These are phyloP conservation scores for Ametastegia equiseti DNA, from an alignment of 2,888 invertebrate genomes.

Conservation along the genomic window DNA sequence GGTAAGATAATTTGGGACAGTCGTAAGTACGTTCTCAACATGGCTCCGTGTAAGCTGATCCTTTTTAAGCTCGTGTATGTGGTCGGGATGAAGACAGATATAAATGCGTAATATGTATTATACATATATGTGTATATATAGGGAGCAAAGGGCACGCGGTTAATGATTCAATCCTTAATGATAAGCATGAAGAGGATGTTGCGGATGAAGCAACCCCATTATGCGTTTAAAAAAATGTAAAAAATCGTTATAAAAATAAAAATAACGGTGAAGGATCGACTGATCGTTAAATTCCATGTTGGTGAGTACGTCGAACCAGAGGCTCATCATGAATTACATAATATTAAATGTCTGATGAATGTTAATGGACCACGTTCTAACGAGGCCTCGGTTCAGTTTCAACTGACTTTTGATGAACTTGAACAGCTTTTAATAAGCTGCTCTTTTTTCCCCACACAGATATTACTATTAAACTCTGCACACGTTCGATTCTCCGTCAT, in stretches of 20 bases:
- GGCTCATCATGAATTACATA: not conserved
- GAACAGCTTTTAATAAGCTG: not conserved
- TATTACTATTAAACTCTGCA: not conserved
- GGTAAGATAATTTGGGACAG: not conserved
- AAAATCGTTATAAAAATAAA: constrained; percentile 32
- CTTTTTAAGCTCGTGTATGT: constrained; percentile 8
- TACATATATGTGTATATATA: not conserved
- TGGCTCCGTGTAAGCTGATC: constrained; percentile 34
- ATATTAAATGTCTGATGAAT: constrained; percentile 25
- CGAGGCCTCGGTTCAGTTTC: not conserved
- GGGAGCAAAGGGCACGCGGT: not conserved
- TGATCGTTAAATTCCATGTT: constrained; percentile 17
- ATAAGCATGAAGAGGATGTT: constrained; percentile 26
- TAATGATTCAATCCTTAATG: constrained; percentile 46
- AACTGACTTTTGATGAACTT: not conserved
- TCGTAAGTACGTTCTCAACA: not conserved
- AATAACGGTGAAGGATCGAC: not conserved
- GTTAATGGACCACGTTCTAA: not conserved
- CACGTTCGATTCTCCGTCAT: not conserved
- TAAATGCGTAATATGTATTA: not conserved
- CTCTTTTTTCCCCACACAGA: not conserved
- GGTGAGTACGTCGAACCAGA: not conserved
- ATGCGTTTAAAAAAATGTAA: not conserved
- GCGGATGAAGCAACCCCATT: constrained; percentile 30
- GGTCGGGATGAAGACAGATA: not conserved